These are phyloP conservation scores for Leptopilina myrica DNA, from an alignment of 2,888 invertebrate species.

Conservation along the genomic window DNA sequence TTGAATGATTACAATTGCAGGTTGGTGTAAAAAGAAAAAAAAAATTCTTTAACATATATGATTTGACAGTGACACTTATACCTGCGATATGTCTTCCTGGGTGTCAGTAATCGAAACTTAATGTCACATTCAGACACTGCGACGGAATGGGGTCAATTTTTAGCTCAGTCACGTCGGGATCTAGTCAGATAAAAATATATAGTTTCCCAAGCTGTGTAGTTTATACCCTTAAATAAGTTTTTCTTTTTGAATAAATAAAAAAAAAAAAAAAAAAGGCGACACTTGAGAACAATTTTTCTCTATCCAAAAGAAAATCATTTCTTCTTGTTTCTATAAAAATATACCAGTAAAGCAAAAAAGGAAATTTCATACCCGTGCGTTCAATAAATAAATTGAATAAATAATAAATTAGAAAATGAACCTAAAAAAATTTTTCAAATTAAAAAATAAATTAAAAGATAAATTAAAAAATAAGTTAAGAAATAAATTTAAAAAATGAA, in stretches of 20 bases:
- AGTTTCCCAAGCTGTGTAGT: not conserved
- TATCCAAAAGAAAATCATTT: not conserved
- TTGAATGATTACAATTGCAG: conserved; percentile 24
- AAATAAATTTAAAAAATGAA: too few species aligned
- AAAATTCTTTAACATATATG: conserved; percentile 30
- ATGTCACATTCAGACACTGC: conserved; percentile 47
- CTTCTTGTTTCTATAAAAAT: not conserved
- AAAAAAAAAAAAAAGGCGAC: not conserved
- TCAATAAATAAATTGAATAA: too few species aligned
- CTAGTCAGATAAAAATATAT: conserved; percentile 28
- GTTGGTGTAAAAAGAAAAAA: conserved; percentile 7
- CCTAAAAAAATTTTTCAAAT: too few species aligned
- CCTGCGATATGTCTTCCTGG: conserved; percentile 45
- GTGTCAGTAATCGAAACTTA: conserved; percentile 41
- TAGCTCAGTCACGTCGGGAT: conserved; percentile 34
- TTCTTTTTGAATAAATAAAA: not conserved
- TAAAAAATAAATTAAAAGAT: too few species aligned
- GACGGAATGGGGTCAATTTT: conserved; percentile 49
- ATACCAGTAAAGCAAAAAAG: too few species aligned
- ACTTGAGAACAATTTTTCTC: not conserved
- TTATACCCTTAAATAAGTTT: not conserved
- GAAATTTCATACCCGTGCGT: too few species aligned
- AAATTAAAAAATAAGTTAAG: too few species aligned
- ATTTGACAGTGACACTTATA: conserved; percentile 43
- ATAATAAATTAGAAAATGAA: too few species aligned